phyloP scores from a whole-genome alignment of 2,797 vertebrate species.

The Sebastes trivittatus region DNA sequence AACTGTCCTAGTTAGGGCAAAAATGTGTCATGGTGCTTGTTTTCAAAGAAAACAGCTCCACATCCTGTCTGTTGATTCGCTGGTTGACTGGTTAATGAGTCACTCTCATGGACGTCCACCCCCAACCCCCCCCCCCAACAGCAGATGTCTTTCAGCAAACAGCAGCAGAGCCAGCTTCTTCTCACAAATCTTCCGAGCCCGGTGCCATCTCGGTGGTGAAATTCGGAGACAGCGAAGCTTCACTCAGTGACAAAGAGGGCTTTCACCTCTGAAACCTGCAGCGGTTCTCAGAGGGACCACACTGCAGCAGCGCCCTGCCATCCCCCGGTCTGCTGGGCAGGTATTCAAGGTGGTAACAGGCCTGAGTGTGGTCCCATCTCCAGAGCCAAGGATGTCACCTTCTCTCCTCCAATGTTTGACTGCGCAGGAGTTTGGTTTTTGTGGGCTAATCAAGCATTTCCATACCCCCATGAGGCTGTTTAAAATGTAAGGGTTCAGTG shows the following conservation, averaged over 20 bases:
- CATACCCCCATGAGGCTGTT: conserved; percentile 20
- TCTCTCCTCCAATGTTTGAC: conserved; percentile 50
- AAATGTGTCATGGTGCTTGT: conserved; percentile 62
- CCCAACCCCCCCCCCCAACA: conserved; percentile 6
- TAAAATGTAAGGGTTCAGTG: conserved; percentile 63
- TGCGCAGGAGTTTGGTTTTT: conserved; percentile 46
- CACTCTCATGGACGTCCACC: conserved; percentile 47
- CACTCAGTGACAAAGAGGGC: conserved; percentile 68
- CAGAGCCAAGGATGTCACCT: conserved; percentile 78
- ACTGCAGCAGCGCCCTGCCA: conserved; percentile 43
- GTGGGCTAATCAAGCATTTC: conserved; percentile 50
- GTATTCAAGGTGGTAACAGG: conserved; percentile 32
- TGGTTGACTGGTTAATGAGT: conserved; percentile 62
- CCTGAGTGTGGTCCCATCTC: conserved; percentile 65
- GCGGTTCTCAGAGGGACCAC: conserved; percentile 58
- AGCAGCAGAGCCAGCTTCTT: conserved; percentile 31
- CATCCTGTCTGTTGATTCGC: conserved; percentile 63
- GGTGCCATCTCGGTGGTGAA: conserved; percentile 59
- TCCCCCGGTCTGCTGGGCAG: conserved; percentile 37
- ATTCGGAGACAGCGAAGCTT: conserved; percentile 46
- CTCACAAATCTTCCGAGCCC: conserved; percentile 59
- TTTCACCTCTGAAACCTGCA: conserved; percentile 64
- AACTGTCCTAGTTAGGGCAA: conserved; percentile 33
- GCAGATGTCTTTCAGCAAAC: conserved; percentile 68
- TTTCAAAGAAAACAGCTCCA: conserved; percentile 71